Base-by-base conservation (phyloP, 2,113 vertebrate genomes). In the Garra rufa region DNA sequence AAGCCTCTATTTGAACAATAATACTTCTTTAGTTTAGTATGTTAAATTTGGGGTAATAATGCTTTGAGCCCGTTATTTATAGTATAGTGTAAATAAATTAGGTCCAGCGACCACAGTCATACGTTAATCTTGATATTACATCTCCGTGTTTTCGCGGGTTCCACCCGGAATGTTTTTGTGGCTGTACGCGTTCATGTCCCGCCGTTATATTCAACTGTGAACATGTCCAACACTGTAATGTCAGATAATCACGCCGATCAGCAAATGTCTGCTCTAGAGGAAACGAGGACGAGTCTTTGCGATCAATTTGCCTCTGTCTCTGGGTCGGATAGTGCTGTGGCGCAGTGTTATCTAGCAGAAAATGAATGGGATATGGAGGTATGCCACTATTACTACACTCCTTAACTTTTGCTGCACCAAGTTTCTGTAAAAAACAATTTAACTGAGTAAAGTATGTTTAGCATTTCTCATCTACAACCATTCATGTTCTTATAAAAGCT, bases 351-450 rank as follows among this genome's bases (percentile, higher is more conserved):
- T 90, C 84, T 99, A 88, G 92, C 93, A 11, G 92, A 93, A 71
- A 96, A 94, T 86, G 93, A 89, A 21, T 99, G 97, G 98, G 89
- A 96, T 21, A 87, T 98, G 93, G 93, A 99, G 91, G 98, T 98
- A 92, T 2, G 74, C 38, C 1, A n/a, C 38, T 44, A 46, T 17
- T 14, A 71, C 19, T 24, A 9, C 9, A 41, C 19, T 10, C 4
- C 10, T 70, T 9, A 43, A n/a, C 19, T 11, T 13, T 0, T 55
- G 19, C 50, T 55, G 6, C 11, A 48, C 11, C 7, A 50, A 9
- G 65, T 69, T 69, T 21, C 30, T 6, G 30, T 21, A 52, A 21
- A 19, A 34, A 34, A 4, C 7, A 4, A 9, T 38, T 67, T 17
- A 4, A 74, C 4, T 74, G 13, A 48, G 43, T 46, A 73, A 38